A percentile compares a stretch with the other conserved stretches of the same genome.
Conservation (phyloP, 1,140 invertebrate species). For the Drosophila pachea region DNA sequence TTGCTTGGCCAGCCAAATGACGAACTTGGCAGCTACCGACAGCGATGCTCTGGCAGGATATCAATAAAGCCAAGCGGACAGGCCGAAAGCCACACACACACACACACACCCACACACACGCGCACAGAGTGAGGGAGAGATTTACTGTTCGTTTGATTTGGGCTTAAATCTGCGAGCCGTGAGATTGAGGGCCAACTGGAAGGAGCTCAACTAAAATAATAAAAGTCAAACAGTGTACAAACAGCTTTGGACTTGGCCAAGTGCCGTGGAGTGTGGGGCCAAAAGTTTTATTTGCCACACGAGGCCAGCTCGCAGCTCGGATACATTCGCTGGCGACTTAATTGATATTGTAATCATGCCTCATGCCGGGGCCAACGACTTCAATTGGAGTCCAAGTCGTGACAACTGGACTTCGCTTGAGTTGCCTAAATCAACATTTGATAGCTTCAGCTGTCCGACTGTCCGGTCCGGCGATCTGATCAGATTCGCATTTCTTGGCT, state of each 20-base stretch:
- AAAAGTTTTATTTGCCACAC: constrained; percentile 45
- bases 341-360: constrained; percentile 59
- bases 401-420: too few relatives aligned
- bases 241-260: constrained; percentile 60
- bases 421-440: too few relatives aligned
- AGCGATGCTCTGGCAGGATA: constrained; percentile 54
- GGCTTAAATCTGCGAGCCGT: constrained; percentile 35
- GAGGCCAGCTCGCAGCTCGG: constrained; percentile 31
- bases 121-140: constrained; percentile 3
- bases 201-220: constrained; percentile 75
- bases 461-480: too few relatives aligned
- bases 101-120: constrained; percentile 19
- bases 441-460: too few relatives aligned
- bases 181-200: constrained; percentile 20
- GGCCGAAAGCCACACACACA: constrained; percentile 36
- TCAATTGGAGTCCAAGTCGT: too few relatives aligned
- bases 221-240: constrained; percentile 73
- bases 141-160: constrained; percentile 58
- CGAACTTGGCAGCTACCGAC: constrained; percentile 68
- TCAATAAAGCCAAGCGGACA: constrained; percentile 67
- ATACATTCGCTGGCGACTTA: constrained; percentile 44
- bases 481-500: too few relatives aligned
- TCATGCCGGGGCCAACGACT: too few relatives aligned
- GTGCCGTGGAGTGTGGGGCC: constrained; percentile 28
- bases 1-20: constrained; percentile 30